Conservation (phyloP, 2,113 vertebrate genomes). For the Zosterops japonicus region DNA sequence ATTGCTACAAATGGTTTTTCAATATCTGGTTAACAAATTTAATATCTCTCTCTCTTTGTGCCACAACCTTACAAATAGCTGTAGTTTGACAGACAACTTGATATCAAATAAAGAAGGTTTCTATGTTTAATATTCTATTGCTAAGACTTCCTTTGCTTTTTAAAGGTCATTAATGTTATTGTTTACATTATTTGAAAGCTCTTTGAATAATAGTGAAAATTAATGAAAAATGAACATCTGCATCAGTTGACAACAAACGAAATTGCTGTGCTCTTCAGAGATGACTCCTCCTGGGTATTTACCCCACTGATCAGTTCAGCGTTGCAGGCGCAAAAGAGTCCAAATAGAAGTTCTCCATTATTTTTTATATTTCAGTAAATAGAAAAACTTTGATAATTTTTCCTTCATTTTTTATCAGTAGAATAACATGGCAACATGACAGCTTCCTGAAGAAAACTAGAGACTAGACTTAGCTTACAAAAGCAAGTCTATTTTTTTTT, state of each 20-base stretch:
- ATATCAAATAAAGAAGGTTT: neutral
- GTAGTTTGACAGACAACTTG: neutral
- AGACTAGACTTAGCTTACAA: neutral
- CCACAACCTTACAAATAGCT: neutral
- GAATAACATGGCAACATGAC: neutral
- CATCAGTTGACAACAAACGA: neutral
- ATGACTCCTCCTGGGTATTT: neutral
- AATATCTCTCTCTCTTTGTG: neutral
- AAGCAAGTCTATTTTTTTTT: neutral
- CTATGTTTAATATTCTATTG: neutral
- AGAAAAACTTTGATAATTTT: neutral
- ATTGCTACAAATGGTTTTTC: neutral
- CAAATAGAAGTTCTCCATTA: neutral
- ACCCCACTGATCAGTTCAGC: neutral
- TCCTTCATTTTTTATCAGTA: neutral
- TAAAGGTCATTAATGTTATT: neutral
- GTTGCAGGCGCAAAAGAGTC: neutral
- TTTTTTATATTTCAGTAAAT: neutral
- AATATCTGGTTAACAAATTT: neutral
- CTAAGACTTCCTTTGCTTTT: neutral
- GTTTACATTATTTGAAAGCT: neutral
- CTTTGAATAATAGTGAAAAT: neutral
- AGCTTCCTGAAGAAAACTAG: neutral
- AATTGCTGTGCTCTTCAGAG: neutral
- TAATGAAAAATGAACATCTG: neutral